phyloP scores from a whole-genome alignment of 1,140 invertebrate genomes.

The Drosophila ambigua region DNA sequence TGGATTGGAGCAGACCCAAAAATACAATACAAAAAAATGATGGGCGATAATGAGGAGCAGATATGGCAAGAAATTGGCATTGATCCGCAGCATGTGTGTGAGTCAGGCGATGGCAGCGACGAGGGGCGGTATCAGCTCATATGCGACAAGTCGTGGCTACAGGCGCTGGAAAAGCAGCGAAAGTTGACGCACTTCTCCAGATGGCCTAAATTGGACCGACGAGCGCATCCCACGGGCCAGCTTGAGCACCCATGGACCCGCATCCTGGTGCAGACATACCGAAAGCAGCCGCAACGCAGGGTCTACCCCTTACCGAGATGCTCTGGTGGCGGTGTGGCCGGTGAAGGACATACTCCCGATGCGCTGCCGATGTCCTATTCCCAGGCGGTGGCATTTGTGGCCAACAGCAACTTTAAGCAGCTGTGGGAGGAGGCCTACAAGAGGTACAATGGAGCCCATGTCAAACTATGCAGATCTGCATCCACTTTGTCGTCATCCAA shows the following conservation, averaged over 20 bases:
- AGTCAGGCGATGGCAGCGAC: constrained; percentile 79
- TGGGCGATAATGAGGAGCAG: constrained; percentile 62
- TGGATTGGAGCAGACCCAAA: not conserved
- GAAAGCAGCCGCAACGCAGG: constrained; percentile 86
- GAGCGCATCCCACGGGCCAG: constrained; percentile 63
- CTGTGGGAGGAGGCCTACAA: constrained; percentile 93
- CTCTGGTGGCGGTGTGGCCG: not conserved
- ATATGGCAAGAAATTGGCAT: constrained; percentile 87
- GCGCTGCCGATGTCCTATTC: constrained; percentile 88
- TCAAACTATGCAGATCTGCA: constrained; percentile 49
- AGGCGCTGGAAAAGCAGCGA: constrained; percentile 86
- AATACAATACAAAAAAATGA: constrained; percentile 39
- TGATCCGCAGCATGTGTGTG: constrained; percentile 87
- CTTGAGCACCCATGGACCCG: constrained; percentile 76
- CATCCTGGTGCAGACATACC: constrained; percentile 80
- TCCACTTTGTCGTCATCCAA: constrained; percentile 65
- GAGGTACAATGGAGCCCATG: constrained; percentile 86
- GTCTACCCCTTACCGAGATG: constrained; percentile 88
- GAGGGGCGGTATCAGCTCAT: constrained; percentile 86
- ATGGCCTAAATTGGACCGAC: constrained; percentile 80
- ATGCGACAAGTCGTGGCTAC: constrained; percentile 88
- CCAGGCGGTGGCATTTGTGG: constrained; percentile 91
- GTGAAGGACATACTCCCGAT: constrained; percentile 47
- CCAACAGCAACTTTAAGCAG: constrained; percentile 91
- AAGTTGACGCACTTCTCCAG: constrained; percentile 83